Evolutionary conservation across 2,888 invertebrate species (phyloP).

Genomic region (Mimachlamys varia): DNA sequence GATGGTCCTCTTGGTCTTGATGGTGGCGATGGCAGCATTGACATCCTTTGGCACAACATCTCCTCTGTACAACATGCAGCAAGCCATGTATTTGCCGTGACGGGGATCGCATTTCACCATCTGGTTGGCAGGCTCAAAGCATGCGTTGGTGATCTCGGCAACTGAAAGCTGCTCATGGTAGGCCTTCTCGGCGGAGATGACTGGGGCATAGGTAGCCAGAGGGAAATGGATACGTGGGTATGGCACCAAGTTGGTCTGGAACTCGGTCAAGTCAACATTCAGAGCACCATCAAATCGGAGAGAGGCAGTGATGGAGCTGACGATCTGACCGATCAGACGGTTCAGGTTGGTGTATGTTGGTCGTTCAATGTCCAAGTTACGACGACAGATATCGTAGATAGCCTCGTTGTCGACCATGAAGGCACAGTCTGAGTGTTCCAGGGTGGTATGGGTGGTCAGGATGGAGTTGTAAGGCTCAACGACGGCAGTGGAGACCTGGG

Average conservation of each 20-base stretch:
- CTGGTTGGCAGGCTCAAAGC: conserved; percentile 76
- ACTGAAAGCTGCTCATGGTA: conserved; percentile 90
- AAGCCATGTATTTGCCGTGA: conserved; percentile 82
- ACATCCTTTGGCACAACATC: conserved; percentile 80
- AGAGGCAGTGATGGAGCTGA: conserved; percentile 80
- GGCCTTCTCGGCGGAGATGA: conserved; percentile 96
- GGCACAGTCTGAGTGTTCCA: conserved; percentile 96
- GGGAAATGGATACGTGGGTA: conserved; percentile 90
- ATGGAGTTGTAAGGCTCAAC: conserved; percentile 98
- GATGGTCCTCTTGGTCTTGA: conserved; percentile 78
- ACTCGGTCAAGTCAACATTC: conserved; percentile 83
- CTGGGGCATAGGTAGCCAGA: conserved; percentile 92
- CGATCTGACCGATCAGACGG: conserved; percentile 95
- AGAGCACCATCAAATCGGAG: conserved; percentile 83
- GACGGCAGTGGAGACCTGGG: conserved; percentile 85
- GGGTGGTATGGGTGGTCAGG: conserved; percentile 94
- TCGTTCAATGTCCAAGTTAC: conserved; percentile 90
- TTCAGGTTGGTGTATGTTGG: conserved; percentile 95
- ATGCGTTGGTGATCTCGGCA: conserved; percentile 75
- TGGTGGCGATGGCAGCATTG: conserved; percentile 77
- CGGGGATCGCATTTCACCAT: conserved; percentile 80
- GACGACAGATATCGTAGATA: conserved; percentile 92
- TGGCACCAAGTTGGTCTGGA: conserved; percentile 82
- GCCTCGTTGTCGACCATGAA: conserved; percentile 98
- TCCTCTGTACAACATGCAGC: conserved; percentile 80